These are phyloP conservation scores for Osmoderma eremita DNA, from an alignment of 2,888 invertebrate species.

Conservation along the genomic window DNA sequence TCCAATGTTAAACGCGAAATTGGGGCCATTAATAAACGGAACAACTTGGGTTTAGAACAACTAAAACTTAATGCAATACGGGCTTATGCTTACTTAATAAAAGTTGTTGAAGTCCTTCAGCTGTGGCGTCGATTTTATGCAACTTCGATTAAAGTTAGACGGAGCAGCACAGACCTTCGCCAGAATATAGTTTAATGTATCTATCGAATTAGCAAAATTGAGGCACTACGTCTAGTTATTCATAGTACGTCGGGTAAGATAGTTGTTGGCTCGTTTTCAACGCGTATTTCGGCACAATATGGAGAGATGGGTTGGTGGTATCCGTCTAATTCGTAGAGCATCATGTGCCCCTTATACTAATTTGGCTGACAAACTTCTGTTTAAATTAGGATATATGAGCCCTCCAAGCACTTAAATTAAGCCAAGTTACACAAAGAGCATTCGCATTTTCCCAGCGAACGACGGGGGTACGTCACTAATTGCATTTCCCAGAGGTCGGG, in stretches of 20 bases:
- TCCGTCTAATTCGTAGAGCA: background rate
- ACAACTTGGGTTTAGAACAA: slow-evolving; percentile 17
- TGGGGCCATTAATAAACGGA: slow-evolving; percentile 14
- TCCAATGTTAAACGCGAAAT: background rate
- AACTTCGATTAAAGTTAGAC: slow-evolving; percentile 19
- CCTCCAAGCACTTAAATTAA: background rate
- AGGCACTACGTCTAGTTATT: too few relatives aligned
- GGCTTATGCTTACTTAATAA: background rate
- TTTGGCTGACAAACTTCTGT: slow-evolving; percentile 14
- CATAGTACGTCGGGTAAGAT: too few relatives aligned
- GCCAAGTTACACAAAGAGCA: slow-evolving; percentile 10
- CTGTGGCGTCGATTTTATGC: background rate
- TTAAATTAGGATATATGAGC: slow-evolving; percentile 21
- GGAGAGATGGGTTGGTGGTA: background rate
- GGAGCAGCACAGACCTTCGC: background rate
- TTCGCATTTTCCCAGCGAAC: background rate
- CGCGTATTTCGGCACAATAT: background rate
- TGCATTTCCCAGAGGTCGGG: too few relatives aligned
- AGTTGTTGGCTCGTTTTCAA: background rate
- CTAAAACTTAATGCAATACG: background rate
- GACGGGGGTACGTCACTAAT: too few relatives aligned
- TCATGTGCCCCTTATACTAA: slow-evolving; percentile 7
- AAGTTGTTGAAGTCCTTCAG: slow-evolving; percentile 5
- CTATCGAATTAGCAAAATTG: slow-evolving; percentile 26
- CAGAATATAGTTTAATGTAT: slow-evolving; percentile 14